Base-by-base conservation (phyloP, 2,797 vertebrate species). In the Pteronotus mesoamericanus region DNA sequence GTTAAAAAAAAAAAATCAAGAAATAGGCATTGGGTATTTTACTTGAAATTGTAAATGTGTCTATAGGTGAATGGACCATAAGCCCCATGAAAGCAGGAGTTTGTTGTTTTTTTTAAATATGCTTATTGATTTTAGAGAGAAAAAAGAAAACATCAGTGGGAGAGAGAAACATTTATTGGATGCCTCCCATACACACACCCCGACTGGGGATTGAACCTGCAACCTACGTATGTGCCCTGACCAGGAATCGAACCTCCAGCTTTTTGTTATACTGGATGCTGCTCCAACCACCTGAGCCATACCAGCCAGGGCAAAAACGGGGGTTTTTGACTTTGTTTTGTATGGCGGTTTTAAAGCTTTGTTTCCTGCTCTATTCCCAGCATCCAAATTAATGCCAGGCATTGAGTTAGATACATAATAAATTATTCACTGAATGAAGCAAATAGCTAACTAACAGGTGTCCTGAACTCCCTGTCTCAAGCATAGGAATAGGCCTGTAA, bases 11-110 rank as follows among this genome's bases (percentile, higher is more conserved):
- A 75, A 44, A 68, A 85, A 68, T 82, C 4, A 95, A 88, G 32
- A 94, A 92, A 39, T 34, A 48, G 75, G 34, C 22, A 55, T 79
- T 95, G 88, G 69, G 64, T 92, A 83, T 96, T 97, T 92, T 92
- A 91, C 14, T 97, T 95, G 89, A 96, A 95, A 80, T 86, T 89
- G 19, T n/a, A 61, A 55, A 77, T 80, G n/a, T 89, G 9, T 90
- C 72, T 79, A 1, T 80, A 69, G 64, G 83, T 84, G 64, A 55
- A 92, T 83, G 69, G 64, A 46, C 66, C 22, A 2, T 93, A 89
- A 91, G 21, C 29, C 83, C 51, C 32, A 24, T 69, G 42, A 93
- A 46, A 46, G 18, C 68, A 85, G 75, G 11, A 69, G 39, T 48
- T 91, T 94, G 94, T 94, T n/a, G n/a, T n/a, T n/a, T n/a, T n/a